phyloP scores from a whole-genome alignment of 1,140 invertebrate species.

The Caenorhabditis tropicalis region DNA sequence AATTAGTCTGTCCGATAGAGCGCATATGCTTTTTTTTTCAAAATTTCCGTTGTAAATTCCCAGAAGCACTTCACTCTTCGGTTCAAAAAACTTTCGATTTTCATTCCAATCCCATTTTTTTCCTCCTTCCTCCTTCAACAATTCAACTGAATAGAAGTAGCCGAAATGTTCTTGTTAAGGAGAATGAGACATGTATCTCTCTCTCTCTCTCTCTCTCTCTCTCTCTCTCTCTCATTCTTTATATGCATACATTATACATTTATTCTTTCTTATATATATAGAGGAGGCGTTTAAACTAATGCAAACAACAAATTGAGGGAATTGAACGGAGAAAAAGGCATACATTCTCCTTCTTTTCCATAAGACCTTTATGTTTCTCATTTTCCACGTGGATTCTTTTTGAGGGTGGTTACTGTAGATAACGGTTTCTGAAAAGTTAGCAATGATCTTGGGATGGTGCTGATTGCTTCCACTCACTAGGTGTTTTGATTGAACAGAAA shows the following conservation, averaged over 20 bases:
- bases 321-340: not conserved
- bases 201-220: not conserved
- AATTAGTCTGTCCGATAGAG: not conserved
- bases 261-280: constrained; percentile 4
- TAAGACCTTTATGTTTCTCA: no score
- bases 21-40: not conserved
- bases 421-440: no score
- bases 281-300: constrained; percentile 29
- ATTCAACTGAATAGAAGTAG: not conserved
- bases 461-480: no score
- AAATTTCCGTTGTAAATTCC: not conserved
- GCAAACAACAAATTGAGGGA: not conserved
- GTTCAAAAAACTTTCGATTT: not conserved
- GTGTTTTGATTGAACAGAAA: no score
- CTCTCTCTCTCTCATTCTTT: not conserved
- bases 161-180: not conserved
- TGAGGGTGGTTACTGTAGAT: no score
- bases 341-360: no score
- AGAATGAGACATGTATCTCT: not conserved
- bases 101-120: not conserved
- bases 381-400: no score
- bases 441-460: no score
- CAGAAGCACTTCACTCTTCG: not conserved
- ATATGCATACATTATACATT: not conserved
- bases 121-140: not conserved